Percentiles rank a stretch among this genome's conserved stretches.
phyloP scores from a whole-genome alignment of 2,888 invertebrate species.

The Amiota mariae region DNA sequence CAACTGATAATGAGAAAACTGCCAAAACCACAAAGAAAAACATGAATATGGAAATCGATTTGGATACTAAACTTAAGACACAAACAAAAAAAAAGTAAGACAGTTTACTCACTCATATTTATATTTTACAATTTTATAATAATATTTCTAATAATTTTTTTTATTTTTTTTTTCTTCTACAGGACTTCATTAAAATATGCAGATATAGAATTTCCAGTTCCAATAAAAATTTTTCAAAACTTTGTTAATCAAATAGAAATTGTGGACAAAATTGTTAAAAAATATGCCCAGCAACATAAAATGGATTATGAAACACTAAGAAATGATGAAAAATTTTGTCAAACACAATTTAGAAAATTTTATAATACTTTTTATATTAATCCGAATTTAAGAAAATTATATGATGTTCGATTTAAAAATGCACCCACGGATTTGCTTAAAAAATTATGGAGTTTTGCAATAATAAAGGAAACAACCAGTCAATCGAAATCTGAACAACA shows the following conservation, averaged over 20 bases:
- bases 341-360: neutral
- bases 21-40: too few species aligned
- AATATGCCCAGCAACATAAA: neutral
- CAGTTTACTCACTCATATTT: too few species aligned
- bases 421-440: neutral
- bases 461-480: too few species aligned
- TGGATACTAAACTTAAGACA: too few species aligned
- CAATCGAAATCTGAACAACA: too few species aligned
- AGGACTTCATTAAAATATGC: too few species aligned
- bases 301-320: neutral
- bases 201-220: neutral
- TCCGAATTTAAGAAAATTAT: neutral
- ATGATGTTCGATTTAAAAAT: neutral
- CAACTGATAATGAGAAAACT: too few species aligned
- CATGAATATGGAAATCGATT: too few species aligned
- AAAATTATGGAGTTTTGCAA: neutral
- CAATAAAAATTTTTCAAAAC: neutral
- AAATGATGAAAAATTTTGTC: neutral
- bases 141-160: too few species aligned
- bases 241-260: neutral
- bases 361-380: neutral
- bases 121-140: too few species aligned
- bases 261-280: neutral
- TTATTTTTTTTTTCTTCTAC: too few species aligned
- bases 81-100: too few species aligned